Percentiles rank a stretch among this genome's conserved stretches.
phyloP scores from a whole-genome alignment of 2,888 invertebrate genomes.

The Choreutis nemorana region DNA sequence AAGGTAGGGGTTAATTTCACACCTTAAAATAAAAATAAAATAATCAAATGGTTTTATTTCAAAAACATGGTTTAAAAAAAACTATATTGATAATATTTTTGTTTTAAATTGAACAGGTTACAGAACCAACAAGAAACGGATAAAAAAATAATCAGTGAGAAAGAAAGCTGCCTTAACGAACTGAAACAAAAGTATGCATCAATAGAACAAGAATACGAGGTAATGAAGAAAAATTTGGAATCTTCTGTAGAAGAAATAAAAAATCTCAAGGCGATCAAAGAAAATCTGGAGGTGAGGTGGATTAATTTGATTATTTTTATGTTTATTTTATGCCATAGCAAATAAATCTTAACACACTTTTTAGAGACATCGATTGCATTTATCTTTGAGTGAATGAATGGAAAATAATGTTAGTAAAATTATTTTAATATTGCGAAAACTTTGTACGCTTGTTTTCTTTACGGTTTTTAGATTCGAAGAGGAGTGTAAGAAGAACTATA shows the following conservation, averaged over 20 bases:
- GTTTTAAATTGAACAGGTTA: conserved; percentile 25
- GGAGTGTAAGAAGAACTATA: too few relatives aligned
- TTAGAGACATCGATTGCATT: too few relatives aligned
- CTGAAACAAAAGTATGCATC: conserved; percentile 26
- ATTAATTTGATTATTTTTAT: too few relatives aligned
- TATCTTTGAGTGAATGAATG: too few relatives aligned
- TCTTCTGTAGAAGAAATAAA: conserved; percentile 27
- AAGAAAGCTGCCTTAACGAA: conserved; percentile 33
- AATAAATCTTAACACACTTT: too few relatives aligned
- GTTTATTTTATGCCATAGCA: too few relatives aligned
- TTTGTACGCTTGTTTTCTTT: too few relatives aligned
- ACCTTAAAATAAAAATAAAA: not conserved
- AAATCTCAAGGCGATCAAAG: conserved; percentile 25
- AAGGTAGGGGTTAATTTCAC: conserved; percentile 27
- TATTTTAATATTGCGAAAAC: too few relatives aligned
- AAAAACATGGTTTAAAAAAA: too few relatives aligned
- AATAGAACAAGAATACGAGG: conserved; percentile 28
- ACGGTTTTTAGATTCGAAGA: too few relatives aligned
- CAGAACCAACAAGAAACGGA: conserved; percentile 42
- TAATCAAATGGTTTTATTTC: conserved; percentile 5
- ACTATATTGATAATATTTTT: not conserved
- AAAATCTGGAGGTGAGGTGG: conserved; percentile 27
- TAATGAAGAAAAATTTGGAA: conserved; percentile 14
- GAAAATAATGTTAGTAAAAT: too few relatives aligned
- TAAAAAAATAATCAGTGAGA: conserved; percentile 25